These are phyloP conservation scores for Cherax destructor DNA, from an alignment of 1,140 invertebrate genomes.

Conservation along the genomic window DNA sequence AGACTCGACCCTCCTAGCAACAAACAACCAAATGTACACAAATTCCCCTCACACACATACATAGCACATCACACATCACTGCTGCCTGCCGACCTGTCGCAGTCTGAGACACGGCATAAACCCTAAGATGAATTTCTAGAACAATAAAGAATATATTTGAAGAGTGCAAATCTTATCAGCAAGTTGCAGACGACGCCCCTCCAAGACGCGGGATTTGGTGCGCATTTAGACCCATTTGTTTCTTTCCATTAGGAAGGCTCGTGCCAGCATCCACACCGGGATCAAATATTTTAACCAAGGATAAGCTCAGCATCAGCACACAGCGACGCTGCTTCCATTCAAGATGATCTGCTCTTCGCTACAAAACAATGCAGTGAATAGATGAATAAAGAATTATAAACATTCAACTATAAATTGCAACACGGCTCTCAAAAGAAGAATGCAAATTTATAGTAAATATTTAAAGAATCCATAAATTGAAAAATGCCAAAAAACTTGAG, in stretches of 20 bases:
- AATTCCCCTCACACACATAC: too few relatives aligned
- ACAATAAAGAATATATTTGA: slow-evolving; percentile 22
- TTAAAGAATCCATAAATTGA: too few relatives aligned
- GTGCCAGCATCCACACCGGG: background rate
- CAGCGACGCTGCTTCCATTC: background rate
- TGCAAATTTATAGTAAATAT: too few relatives aligned
- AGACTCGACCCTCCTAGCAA: too few relatives aligned
- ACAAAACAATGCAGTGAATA: too few relatives aligned
- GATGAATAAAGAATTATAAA: too few relatives aligned
- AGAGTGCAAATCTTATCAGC: slow-evolving; percentile 26
- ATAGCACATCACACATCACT: too few relatives aligned
- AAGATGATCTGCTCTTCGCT: background rate
- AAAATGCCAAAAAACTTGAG: too few relatives aligned
- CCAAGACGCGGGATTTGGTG: background rate
- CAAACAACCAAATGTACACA: too few relatives aligned
- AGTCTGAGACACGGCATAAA: background rate
- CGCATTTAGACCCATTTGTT: slow-evolving; percentile 27
- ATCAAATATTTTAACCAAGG: background rate
- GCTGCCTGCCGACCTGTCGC: too few relatives aligned
- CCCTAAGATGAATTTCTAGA: background rate
- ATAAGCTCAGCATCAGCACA: background rate
- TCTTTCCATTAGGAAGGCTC: slow-evolving; percentile 21
- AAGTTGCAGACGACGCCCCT: slow-evolving; percentile 10
- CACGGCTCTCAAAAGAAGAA: too few relatives aligned
- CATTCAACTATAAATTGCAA: too few relatives aligned